Percentiles rank a stretch among this genome's conserved stretches.
These are phyloP conservation scores for Gnathonemus echidnorhynchus DNA, from an alignment of 2,113 vertebrate genomes.

Conservation along the genomic window DNA sequence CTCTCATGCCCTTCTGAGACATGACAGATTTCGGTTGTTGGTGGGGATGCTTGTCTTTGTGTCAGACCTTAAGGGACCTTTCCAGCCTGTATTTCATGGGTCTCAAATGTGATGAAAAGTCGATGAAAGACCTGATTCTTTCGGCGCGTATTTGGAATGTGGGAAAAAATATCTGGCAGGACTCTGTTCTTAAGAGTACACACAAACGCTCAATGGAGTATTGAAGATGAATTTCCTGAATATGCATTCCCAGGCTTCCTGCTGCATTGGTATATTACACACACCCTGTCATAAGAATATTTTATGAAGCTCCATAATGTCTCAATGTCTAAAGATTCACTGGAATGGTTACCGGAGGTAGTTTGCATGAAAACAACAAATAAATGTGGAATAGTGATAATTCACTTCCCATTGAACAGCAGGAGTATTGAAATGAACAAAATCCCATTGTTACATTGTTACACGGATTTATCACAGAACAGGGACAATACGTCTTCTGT, in stretches of 20 bases:
- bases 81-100: neutral
- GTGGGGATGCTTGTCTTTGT: neutral
- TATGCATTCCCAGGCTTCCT: neutral
- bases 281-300: neutral
- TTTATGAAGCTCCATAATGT: neutral
- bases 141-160: neutral
- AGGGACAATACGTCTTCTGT: neutral
- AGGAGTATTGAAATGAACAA: conserved; percentile 17
- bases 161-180: neutral
- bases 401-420: neutral
- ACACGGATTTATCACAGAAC: neutral
- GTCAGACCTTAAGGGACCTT: neutral
- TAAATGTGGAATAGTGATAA: neutral
- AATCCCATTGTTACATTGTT: conserved; percentile 13
- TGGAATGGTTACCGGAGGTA: neutral
- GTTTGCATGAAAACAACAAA: neutral
- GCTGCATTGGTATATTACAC: neutral
- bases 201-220: neutral
- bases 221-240: neutral
- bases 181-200: neutral
- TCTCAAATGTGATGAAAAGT: neutral
- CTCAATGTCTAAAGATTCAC: neutral
- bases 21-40: neutral
- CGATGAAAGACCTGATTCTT: neutral
- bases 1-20: neutral